These are phyloP conservation scores for Carassius auratus DNA, from an alignment of 2,113 vertebrate genomes.

Conservation along the genomic window DNA sequence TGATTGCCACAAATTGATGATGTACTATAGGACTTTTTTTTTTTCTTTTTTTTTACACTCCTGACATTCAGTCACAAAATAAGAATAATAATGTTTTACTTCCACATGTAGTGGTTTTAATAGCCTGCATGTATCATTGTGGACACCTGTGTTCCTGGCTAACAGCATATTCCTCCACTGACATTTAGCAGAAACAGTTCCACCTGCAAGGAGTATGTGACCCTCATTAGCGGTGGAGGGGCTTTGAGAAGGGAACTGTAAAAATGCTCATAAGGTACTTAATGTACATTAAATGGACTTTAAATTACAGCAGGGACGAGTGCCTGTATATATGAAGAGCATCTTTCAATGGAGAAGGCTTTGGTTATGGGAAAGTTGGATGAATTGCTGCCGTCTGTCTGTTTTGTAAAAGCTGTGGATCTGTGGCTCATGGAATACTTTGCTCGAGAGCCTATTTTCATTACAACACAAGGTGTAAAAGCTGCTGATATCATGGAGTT, in stretches of 20 bases:
- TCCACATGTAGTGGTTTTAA: slow-evolving; percentile 45
- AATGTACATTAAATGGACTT: slow-evolving; percentile 55
- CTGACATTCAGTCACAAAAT: neutral
- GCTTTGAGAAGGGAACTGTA: slow-evolving; percentile 41
- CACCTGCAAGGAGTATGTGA: slow-evolving; percentile 26
- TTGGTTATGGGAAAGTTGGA: neutral
- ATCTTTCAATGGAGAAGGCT: slow-evolving; percentile 17
- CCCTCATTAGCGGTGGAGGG: slow-evolving; percentile 51
- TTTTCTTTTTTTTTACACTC: neutral
- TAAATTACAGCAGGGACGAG: slow-evolving; percentile 34
- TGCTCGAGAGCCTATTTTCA: slow-evolving; percentile 26
- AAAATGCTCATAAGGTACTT: slow-evolving; percentile 59
- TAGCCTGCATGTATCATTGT: slow-evolving; percentile 60
- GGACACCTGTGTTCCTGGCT: slow-evolving; percentile 46
- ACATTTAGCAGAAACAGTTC: slow-evolving; percentile 59
- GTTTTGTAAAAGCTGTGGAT: neutral
- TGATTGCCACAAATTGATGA: neutral
- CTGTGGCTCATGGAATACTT: slow-evolving; percentile 2
- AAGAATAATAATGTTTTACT: neutral
- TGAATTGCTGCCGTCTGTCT: slow-evolving; percentile 8
- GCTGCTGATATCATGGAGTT: slow-evolving; percentile 15
- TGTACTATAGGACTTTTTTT: neutral
- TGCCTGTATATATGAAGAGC: slow-evolving; percentile 16
- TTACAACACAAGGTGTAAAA: neutral
- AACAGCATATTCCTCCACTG: slow-evolving; percentile 54